Percentiles rank a stretch among this genome's conserved stretches.
Evolutionary conservation across 2,888 invertebrate species (phyloP).

Genomic region (Rotaria sp.): DNA sequence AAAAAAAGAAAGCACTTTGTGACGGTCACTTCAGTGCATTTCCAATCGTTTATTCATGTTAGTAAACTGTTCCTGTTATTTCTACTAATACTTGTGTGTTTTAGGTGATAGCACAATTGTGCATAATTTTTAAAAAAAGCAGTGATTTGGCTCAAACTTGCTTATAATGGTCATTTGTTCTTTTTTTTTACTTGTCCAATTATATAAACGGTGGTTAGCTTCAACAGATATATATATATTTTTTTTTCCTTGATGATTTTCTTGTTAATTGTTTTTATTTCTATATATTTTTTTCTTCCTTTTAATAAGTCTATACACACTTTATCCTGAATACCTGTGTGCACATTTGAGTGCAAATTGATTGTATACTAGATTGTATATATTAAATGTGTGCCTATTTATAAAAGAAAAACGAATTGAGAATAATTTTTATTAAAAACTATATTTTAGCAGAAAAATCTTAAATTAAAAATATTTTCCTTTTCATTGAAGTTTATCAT

Average conservation of each 20-base stretch:
- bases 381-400: neutral
- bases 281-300: neutral
- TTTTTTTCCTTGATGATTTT: neutral
- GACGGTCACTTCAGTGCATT: neutral
- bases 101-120: slow-evolving; percentile 10
- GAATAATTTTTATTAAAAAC: too few species aligned
- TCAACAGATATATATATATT: neutral
- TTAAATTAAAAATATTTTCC: too few species aligned
- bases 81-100: neutral
- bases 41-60: neutral
- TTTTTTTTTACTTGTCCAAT: neutral
- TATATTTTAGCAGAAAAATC: too few species aligned
- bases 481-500: too few species aligned
- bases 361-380: neutral
- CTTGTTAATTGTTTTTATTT: neutral
- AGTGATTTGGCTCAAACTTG: slow-evolving; percentile 4
- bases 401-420: neutral
- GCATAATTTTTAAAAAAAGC: neutral
- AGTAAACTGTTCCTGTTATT: neutral
- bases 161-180: neutral
- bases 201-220: slow-evolving; percentile 3
- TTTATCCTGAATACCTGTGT: neutral
- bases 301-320: neutral
- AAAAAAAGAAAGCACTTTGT: neutral
- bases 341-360: neutral